Base-by-base conservation (phyloP, 2,797 vertebrate genomes). In the Microhierax caerulescens region DNA sequence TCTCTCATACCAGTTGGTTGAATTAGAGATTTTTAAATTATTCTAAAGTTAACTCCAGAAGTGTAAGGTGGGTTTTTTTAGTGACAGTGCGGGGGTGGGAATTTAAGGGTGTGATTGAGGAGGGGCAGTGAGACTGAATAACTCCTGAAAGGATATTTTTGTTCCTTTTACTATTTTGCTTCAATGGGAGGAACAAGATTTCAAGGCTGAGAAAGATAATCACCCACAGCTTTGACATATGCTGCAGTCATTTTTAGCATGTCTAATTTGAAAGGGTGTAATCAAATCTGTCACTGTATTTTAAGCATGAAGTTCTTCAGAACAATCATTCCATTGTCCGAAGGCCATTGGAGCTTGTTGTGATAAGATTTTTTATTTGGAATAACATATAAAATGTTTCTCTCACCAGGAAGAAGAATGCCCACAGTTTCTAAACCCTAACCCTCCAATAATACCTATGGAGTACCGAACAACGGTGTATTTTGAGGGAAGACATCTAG, bases 401-500 rank as follows among this genome's bases (percentile, higher is more conserved):
- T 79, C 32, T 93, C 20, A 11, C 32, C 90, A 98, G 98, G 98
- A 98, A 88, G 97, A 96, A 82, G 85, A 93, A 76, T 98, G 98
- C 76, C 98, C 98, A 6, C 98, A 98, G 82, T 98, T 98, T 95
- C 95, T 98, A 85, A 81, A 97, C 39, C 98, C 98, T 69, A 88
- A 43, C 36, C 98, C 98, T 18, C 67, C 95, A 76, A 97, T 98
- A 93, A 98, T 98, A 90, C 98, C 98, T 43, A 97, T 98, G 98
- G 98, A 98, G 70, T 93, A 97, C 11, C 86, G 23, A 96, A 98
- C 98, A 12, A 92, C 39, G 0, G 98, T 98, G 57, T 77, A 60
- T 79, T 98, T 98, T 94, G 91, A 98, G 94, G 98, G 98, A 87
- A 97, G 93, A 70, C 97, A 98, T 96, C 97, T 98, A 93, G 95